Evolutionary conservation across 2,888 invertebrate genomes (phyloP).

Genomic region (Carabus problematicus): DNA sequence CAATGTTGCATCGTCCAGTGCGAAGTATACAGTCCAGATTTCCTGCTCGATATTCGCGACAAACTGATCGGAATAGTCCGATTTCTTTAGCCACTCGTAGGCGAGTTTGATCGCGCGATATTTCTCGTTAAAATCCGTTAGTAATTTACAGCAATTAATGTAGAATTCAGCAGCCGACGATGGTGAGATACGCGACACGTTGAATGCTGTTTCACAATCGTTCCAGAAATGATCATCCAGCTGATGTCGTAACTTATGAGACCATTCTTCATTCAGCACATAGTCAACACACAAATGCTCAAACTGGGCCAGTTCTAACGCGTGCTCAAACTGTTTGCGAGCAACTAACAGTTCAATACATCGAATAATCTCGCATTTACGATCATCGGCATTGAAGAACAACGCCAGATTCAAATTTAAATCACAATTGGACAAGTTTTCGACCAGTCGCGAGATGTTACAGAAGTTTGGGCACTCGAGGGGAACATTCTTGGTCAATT

Average conservation of each 20-base stretch:
- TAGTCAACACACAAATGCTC: conserved; percentile 62
- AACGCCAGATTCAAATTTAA: conserved; percentile 63
- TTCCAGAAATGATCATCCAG: conserved; percentile 64
- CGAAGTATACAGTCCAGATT: conserved; percentile 53
- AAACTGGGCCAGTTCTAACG: conserved; percentile 66
- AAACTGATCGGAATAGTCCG: conserved; percentile 48
- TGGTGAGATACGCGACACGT: conserved; percentile 66
- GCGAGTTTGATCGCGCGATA: conserved; percentile 60
- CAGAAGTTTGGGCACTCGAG: conserved; percentile 60
- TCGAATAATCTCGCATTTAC: conserved; percentile 61
- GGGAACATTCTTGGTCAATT: conserved; percentile 65
- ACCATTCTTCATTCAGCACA: conserved; percentile 66
- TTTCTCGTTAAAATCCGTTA: conserved; percentile 58
- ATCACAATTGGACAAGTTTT: conserved; percentile 66
- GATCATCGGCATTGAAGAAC: conserved; percentile 51
- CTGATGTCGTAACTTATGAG: conserved; percentile 61
- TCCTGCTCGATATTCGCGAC: conserved; percentile 52
- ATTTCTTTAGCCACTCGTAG: conserved; percentile 53
- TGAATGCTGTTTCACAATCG: conserved; percentile 69
- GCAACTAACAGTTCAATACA: conserved; percentile 64
- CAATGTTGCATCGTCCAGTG: conserved; percentile 48
- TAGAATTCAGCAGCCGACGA: conserved; percentile 71
- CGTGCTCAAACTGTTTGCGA: conserved; percentile 64
- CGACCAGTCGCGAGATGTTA: conserved; percentile 60
- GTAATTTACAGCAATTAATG: conserved; percentile 63